Percentiles rank a stretch among this genome's conserved stretches.
phyloP scores from a whole-genome alignment of 2,888 invertebrate genomes.

The Notocelia uddmanniana region DNA sequence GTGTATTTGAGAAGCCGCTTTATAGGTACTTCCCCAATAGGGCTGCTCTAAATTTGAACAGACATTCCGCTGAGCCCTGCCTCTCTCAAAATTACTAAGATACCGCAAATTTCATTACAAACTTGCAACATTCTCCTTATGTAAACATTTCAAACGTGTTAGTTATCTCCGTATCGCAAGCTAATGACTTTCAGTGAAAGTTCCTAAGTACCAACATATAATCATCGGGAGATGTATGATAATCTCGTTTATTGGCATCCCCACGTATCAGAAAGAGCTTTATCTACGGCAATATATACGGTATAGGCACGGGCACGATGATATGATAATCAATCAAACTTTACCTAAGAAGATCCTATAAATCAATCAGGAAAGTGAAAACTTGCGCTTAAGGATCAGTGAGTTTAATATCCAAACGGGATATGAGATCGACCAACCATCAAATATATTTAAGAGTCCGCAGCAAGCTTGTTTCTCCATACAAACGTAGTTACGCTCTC shows the following conservation, averaged over 20 bases:
- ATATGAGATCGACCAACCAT: not conserved
- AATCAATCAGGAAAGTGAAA: constrained; percentile 11
- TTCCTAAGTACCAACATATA: constrained; percentile 4
- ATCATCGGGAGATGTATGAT: constrained; percentile 6
- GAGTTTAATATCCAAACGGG: constrained; percentile 1
- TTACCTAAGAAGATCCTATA: constrained; percentile 13
- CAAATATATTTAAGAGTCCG: not conserved
- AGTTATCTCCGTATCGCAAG: not conserved
- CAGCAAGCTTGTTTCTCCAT: too few relatives aligned
- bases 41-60: too few relatives aligned
- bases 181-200: constrained; percentile 9
- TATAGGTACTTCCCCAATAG: too few relatives aligned
- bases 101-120: not conserved
- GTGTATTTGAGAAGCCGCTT: too few relatives aligned
- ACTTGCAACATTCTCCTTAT: not conserved
- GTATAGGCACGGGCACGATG: not conserved
- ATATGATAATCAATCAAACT: constrained; percentile 28
- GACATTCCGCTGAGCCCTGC: too few relatives aligned
- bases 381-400: constrained; percentile 6
- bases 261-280: not conserved
- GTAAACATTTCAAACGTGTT: not conserved
- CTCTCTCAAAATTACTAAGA: too few relatives aligned
- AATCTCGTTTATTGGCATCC: constrained; percentile 9
- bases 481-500: too few relatives aligned
- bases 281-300: not conserved